phyloP scores from a whole-genome alignment of 2,888 invertebrate genomes.

The Amphipyra tragopoginis region DNA sequence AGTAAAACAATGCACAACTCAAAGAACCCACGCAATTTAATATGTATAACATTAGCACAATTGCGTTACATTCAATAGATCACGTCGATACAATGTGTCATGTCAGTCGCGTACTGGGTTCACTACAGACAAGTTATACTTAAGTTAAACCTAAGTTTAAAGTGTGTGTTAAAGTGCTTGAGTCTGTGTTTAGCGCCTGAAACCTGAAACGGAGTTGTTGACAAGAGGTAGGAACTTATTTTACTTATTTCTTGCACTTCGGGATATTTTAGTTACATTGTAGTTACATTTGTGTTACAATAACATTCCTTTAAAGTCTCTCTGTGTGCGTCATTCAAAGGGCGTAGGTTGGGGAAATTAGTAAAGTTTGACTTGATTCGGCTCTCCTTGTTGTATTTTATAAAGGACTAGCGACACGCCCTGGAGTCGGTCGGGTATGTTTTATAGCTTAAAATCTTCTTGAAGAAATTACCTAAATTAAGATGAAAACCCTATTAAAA shows the following conservation, averaged over 20 bases:
- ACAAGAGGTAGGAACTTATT: constrained; percentile 24
- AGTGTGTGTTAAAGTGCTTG: constrained; percentile 17
- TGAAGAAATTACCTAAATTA: too few species aligned
- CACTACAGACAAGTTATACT: constrained; percentile 10
- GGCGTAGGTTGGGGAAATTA: too few species aligned
- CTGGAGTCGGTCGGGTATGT: too few species aligned
- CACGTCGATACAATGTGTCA: constrained; percentile 31
- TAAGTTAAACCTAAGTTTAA: constrained; percentile 3
- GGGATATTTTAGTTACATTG: neutral
- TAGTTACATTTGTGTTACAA: too few species aligned
- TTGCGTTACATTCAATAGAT: constrained; percentile 40
- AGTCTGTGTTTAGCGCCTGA: constrained; percentile 13
- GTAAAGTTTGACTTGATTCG: too few species aligned
- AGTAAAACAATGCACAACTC: neutral
- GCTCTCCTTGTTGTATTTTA: too few species aligned
- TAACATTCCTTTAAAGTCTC: too few species aligned
- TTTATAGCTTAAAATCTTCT: too few species aligned
- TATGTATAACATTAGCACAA: constrained; percentile 24
- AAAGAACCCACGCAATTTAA: constrained; percentile 20
- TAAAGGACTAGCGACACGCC: too few species aligned
- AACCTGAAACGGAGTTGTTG: neutral
- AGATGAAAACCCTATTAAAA: too few species aligned
- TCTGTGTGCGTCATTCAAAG: too few species aligned
- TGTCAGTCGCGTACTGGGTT: constrained; percentile 14
- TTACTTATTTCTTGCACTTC: neutral